A percentile compares a stretch with the other conserved stretches of the same genome.
These are phyloP conservation scores for Phenganax subtilis DNA, from an alignment of 92 coral and sea anemone species.

Conservation along the genomic window DNA sequence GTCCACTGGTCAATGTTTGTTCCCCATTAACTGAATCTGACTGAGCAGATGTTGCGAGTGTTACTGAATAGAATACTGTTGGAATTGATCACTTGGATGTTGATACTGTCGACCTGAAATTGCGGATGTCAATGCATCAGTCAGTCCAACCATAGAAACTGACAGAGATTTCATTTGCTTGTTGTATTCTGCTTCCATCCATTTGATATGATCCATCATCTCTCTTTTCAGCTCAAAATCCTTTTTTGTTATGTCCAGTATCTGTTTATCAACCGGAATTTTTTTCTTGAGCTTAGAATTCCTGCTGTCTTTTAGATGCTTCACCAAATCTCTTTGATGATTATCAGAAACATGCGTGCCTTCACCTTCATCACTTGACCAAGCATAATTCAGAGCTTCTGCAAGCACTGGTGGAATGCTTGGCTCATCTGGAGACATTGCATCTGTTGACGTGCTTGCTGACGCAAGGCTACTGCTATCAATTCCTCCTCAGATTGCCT, in stretches of 20 bases:
- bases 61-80: too few relatives aligned
- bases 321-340: not conserved
- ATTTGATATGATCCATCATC: not conserved
- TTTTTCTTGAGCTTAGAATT: constrained; percentile 1
- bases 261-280: not conserved
- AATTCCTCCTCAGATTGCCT: not conserved
- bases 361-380: not conserved
- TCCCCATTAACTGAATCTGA: too few relatives aligned
- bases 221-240: constrained; percentile 9
- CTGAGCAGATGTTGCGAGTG: too few relatives aligned
- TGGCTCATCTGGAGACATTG: not conserved
- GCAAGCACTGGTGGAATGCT: not conserved
- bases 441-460: not conserved
- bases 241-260: not conserved
- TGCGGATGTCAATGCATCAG: not conserved
- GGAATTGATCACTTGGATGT: constrained; percentile 1
- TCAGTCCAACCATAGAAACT: constrained; percentile 4
- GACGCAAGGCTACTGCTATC: not conserved
- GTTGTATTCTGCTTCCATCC: not conserved
- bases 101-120: not conserved
- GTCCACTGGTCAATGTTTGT: too few relatives aligned
- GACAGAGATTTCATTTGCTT: constrained; percentile 1
- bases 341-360: not conserved
- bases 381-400: not conserved
- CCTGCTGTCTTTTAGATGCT: not conserved